Evolutionary conservation across 2,888 invertebrate species (phyloP), one percentile per base, ranked within the genome.

Genomic region (Agelastica alni): DNA sequence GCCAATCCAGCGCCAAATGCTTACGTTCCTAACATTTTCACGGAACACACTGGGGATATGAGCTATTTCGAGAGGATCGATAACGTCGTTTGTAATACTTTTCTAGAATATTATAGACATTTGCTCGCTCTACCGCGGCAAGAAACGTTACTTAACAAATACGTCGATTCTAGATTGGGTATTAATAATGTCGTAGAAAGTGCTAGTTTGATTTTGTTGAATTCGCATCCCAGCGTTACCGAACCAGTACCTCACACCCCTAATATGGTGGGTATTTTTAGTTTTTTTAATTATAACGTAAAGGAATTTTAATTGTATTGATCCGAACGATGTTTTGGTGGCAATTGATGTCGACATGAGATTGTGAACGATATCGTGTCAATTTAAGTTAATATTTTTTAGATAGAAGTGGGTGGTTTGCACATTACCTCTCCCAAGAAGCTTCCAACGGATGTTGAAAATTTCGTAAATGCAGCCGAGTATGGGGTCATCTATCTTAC

Each of bases 401-500:
- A 26, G 26, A 26, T 83, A 1, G 81, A 84, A 63, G 76, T 84
- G 43, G 84, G 83, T n/a, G 84, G 84, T 28, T 64, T 79, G 34
- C 84, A 84, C 37, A 53, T 71, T 3, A 49, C 55, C 42, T 52
- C 61, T 2, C 58, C 67, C 2, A 64, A 69, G 56, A 22, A 47
- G 5, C 41, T 72, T 13, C 68, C 71, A 1, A 37, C 57, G 51
- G 80, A 83, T 64, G 66, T 84, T 0, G 75, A 82, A 70, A 70
- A 73, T 9, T 72, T 80, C 46, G 63, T 84, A 47, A 81, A 84
- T 58, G 71, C 74, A 4, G 76, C 83, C 0, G 74, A 71, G 36
- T 58, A 81, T 39, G 84, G 83, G 1, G 81, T 79, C 0, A 73
- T 84, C 1, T 81, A 81, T 51, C 79, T 84, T 59, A 83, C 81